Percentiles rank a stretch among this genome's conserved stretches.
Conservation (phyloP, 2,888 invertebrate genomes). For the Lycocerus yunnanus region DNA sequence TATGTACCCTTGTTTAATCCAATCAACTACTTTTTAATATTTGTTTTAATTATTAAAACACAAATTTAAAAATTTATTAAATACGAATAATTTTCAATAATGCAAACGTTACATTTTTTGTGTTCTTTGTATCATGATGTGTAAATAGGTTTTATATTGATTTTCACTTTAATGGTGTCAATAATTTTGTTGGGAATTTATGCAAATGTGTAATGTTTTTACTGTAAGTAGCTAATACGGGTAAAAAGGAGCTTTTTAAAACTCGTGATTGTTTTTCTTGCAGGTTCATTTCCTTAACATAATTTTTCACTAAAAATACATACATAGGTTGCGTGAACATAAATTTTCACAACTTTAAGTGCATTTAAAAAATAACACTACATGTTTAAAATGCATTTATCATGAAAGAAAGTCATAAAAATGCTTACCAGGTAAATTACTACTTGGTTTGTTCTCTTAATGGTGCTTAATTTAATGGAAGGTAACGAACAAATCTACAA, state of each 20-base stretch:
- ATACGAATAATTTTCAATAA: not conserved
- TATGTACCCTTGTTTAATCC: not conserved
- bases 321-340: constrained; percentile 14
- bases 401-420: not conserved
- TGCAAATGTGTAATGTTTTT: not conserved
- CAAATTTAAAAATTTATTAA: not conserved
- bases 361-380: not conserved
- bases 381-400: not conserved
- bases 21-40: not conserved
- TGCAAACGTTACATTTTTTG: not conserved
- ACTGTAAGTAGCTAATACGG: not conserved
- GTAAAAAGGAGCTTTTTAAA: not conserved
- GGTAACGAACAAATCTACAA: not conserved
- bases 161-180: not conserved
- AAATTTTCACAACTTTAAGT: constrained; percentile 6
- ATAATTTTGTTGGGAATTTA: not conserved
- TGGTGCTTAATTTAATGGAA: not conserved
- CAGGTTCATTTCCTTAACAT: constrained; percentile 18
- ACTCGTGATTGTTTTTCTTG: constrained; percentile 6
- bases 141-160: not conserved
- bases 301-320: constrained; percentile 24
- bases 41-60: not conserved
- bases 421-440: not conserved
- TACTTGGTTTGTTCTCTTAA: not conserved
- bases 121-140: not conserved